Evolutionary conservation across 2,797 vertebrate species (phyloP), one percentile per base, ranked within the genome.

Genomic region (Eulemur coronatus): DNA sequence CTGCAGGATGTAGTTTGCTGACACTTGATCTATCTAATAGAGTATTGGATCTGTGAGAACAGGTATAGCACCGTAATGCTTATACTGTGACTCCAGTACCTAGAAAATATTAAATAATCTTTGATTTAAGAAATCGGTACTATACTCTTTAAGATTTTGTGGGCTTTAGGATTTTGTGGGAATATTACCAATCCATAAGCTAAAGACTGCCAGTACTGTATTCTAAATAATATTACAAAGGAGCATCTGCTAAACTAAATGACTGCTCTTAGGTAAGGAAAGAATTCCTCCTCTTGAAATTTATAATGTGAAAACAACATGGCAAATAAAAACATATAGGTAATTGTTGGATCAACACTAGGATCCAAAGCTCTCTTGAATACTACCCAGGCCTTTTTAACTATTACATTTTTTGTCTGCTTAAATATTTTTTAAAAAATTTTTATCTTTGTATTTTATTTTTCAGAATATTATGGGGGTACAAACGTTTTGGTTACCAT

Each of bases 61-160:
- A 92, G 48, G 24, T 41, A 20, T 2, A 9, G 7, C 12, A 3
- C 9, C 18, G 2, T 75, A 52, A 33, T 59, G n/a, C 22, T 67
- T 87, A 33, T 41, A 46, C 33, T 82, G 1, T 59, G 48, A 84
- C 13, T 41, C 12, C 28, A 59, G 24, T 65, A 35, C 26, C 38
- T 84, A 86, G 46, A 48, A 89, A 82, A 94, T 86, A 70, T 26
- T 91, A 50, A 94, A 73, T 65, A 55, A 48, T 65, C 41, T 85
- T 78, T 67, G 63, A 89, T 85, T 48, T 69, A 61, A 81, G 79
- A 86, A 94, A 93, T 52, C 17, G 80, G 4, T 65, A 33, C 7
- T 55, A 43, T 0, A 7, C 5, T 63, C 4, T 7, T 89, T 20
- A 85, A 43, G 57, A 48, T 46, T 86, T 70, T 87, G 26, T 55